Evolutionary conservation across 2,113 vertebrate genomes (phyloP).

Genomic region (Euleptes europaea): DNA sequence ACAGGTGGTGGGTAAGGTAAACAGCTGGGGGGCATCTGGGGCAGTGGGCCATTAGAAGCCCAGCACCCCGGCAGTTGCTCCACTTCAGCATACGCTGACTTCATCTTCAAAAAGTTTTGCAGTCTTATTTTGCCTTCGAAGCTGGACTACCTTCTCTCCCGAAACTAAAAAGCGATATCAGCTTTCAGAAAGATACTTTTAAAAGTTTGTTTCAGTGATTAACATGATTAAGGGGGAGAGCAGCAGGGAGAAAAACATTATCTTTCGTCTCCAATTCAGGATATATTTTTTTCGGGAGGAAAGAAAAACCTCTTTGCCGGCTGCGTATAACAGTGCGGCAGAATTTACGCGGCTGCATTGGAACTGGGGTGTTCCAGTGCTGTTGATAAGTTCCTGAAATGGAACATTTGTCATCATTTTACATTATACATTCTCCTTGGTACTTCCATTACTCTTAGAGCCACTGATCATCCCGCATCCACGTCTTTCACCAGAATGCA

Average conservation of each 20-base stretch:
- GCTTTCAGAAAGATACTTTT: neutral
- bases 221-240: neutral
- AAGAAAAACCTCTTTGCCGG: neutral
- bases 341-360: constrained; percentile 29
- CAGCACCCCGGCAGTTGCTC: too few species aligned
- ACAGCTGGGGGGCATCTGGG: too few species aligned
- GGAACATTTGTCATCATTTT: constrained; percentile 32
- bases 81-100: neutral
- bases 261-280: constrained; percentile 9
- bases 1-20: too few species aligned
- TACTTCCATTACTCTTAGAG: constrained; percentile 32
- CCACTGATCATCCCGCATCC: constrained; percentile 16
- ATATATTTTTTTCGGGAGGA: neutral
- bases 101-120: too few species aligned
- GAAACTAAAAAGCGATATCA: too few species aligned
- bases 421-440: constrained; percentile 20
- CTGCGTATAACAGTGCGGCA: constrained; percentile 9
- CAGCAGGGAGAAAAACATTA: neutral
- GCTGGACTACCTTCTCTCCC: neutral
- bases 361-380: constrained; percentile 9
- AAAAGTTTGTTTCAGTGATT: constrained; percentile 9
- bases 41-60: too few species aligned
- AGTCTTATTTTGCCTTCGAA: neutral
- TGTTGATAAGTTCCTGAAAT: constrained; percentile 46
- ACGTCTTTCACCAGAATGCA: constrained; percentile 34